Evolutionary conservation across 2,113 vertebrate genomes (phyloP), one percentile per base, ranked within the genome.

Genomic region (Hemicordylus capensis): DNA sequence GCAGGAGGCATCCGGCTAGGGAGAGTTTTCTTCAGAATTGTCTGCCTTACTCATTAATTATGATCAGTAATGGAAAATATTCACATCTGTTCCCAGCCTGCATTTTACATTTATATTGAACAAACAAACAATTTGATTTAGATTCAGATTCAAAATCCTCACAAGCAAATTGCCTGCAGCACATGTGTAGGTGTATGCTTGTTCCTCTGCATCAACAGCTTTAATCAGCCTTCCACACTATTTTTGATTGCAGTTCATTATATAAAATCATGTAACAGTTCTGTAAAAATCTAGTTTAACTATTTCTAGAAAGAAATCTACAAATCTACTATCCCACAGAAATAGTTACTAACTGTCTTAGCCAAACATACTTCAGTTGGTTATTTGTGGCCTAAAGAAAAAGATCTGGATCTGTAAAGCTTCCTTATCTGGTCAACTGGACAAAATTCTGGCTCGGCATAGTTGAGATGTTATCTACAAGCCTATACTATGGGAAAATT

Each of bases 141-240:
- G 85, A 93, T 88, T 92, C 83, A 83, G 84, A 88, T 44, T 87
- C 86, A 80, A 92, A 94, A 89, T 34, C 85, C 89, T 91, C 85
- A 93, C 78, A 90, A 93, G 89, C 84, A 90, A 94, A 94, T 92
- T 89, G 91, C 85, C 89, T 92, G 89, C 83, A 89, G 94, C 90
- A 94, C 89, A 84, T 74, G 73, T 79, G 90, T 85, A 89, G 90
- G 88, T 80, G 89, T 87, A 75, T 74, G 76, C 89, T 83, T 77
- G 59, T 81, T 89, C 77, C 77, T 80, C 19, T 82, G 84, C 89
- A 91, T 74, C 83, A 89, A 83, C 80, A 81, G 81, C 81, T 46
- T 91, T 91, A 88, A 92, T 93, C 89, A 93, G 90, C 79, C 81
- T 48, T 77, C 88, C 88, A 87, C 9, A 67, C 83, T 87, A 87